Evolutionary conservation across 2,797 vertebrate genomes (phyloP).

Genomic region (Gymnocypris eckloni): DNA sequence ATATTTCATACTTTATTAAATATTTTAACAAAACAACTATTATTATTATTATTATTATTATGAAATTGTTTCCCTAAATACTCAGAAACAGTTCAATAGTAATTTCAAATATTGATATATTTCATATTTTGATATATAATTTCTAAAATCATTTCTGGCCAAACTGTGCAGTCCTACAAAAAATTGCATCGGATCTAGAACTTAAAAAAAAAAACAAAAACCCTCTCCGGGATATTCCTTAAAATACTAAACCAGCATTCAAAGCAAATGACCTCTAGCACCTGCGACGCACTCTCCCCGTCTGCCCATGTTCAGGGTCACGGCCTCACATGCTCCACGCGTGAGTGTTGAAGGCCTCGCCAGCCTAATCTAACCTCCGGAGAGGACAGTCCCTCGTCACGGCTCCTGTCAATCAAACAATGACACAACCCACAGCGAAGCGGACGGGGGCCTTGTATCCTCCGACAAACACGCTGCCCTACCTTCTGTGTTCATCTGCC

Average conservation of each 20-base stretch:
- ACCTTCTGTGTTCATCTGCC: slow-evolving; percentile 68
- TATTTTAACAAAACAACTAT: not conserved
- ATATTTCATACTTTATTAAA: not conserved
- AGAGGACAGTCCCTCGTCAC: slow-evolving; percentile 64
- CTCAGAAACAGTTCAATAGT: not conserved
- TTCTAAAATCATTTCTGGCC: not conserved
- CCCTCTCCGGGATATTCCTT: not conserved
- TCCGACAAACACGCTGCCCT: slow-evolving; percentile 74
- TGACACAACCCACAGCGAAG: slow-evolving; percentile 69
- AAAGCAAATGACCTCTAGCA: slow-evolving; percentile 22
- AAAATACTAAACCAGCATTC: not conserved
- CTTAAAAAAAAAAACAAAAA: not conserved
- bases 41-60: not conserved
- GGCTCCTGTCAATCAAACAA: slow-evolving; percentile 76
- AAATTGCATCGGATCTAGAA: not conserved
- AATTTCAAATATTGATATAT: not conserved
- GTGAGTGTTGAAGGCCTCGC: slow-evolving; percentile 52
- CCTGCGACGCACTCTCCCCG: slow-evolving; percentile 54
- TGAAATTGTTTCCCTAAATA: not conserved
- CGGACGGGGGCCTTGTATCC: slow-evolving; percentile 76
- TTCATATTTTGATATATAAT: not conserved
- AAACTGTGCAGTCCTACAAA: not conserved
- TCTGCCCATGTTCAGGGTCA: slow-evolving; percentile 73
- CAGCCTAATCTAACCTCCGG: slow-evolving; percentile 60
- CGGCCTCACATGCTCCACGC: slow-evolving; percentile 64